Evolutionary conservation across 2,888 invertebrate genomes (phyloP), one percentile per base, ranked within the genome.

Genomic region (Blastobasis adustella): DNA sequence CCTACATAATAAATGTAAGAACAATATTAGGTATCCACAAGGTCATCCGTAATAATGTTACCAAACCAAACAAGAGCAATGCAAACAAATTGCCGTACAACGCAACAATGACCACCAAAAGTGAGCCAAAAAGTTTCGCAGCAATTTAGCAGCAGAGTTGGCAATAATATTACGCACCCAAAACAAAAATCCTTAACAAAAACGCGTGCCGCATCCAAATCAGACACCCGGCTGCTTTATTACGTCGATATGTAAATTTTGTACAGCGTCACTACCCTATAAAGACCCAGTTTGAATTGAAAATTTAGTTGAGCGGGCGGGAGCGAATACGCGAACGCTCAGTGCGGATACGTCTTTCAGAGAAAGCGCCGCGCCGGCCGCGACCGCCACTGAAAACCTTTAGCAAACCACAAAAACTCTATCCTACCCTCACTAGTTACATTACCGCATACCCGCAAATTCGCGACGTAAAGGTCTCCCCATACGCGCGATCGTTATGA

Each of bases 221-320:
- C 79, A 84, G 80, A 74, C 79, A 75, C 76, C 77, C 81, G 81
- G 67, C 71, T 75, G 81, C 71, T 85, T 85, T 87, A 86, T 87
- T 86, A 86, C 87, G 84, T 81, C 82, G 82, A 85, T 88, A 89
- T 88, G 87, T 89, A 87, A 88, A 88, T 88, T 83, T 78, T 76
- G 83, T 80, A 81, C 81, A 78, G 78, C 87, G 86, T 86, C 86
- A 88, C 87, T 88, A 86, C 88, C 86, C 88, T 86, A 87, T 83
- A 87, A 84, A 87, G 85, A 80, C 86, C 85, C 82, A 81, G 84
- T 82, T 85, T 87, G 88, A 88, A 87, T 88, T 86, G 85, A 87
- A 87, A 88, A 87, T 88, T 86, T 84, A 78, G 84, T 82, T 78
- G 80, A 82, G 80, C 82, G 80, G 76, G 76, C 77, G 81, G 79